Evolutionary conservation across 1,140 invertebrate genomes (phyloP).

Genomic region (Solenopsis fugax): DNA sequence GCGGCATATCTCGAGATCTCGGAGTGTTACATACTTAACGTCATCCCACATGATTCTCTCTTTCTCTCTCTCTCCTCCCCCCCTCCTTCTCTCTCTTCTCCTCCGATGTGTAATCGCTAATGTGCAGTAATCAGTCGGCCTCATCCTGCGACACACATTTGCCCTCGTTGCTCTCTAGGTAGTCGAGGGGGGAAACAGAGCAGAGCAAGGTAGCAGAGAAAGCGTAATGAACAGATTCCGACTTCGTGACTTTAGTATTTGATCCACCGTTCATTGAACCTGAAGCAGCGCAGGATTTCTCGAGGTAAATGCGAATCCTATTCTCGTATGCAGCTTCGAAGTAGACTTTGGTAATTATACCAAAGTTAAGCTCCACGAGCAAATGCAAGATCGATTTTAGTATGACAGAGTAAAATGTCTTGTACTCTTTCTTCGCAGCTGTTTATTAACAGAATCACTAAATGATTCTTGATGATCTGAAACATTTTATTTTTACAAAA

Average conservation of each 20-base stretch:
- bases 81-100: no score
- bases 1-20: slow-evolving; percentile 48
- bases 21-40: slow-evolving; percentile 60
- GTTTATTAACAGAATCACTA: not conserved
- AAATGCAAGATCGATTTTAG: slow-evolving; percentile 33
- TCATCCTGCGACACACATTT: slow-evolving; percentile 52
- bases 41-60: slow-evolving; percentile 36
- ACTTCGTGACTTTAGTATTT: slow-evolving; percentile 57
- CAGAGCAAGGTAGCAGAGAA: not conserved
- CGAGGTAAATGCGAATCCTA: slow-evolving; percentile 47
- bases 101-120: slow-evolving; percentile 61
- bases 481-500: not conserved
- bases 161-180: not conserved
- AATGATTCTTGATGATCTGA: not conserved
- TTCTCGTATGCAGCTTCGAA: slow-evolving; percentile 46
- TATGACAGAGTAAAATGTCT: slow-evolving; percentile 16
- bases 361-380: slow-evolving; percentile 11
- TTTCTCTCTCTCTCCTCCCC: not conserved
- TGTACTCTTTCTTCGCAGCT: not conserved
- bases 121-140: slow-evolving; percentile 63
- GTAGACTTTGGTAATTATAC: slow-evolving; percentile 51
- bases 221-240: slow-evolving; percentile 57
- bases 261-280: slow-evolving; percentile 57
- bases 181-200: slow-evolving; percentile 8
- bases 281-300: slow-evolving; percentile 36